Evolutionary conservation across 2,888 invertebrate species (phyloP), one percentile per base, ranked within the genome.

Genomic region (Operophtera brumata): DNA sequence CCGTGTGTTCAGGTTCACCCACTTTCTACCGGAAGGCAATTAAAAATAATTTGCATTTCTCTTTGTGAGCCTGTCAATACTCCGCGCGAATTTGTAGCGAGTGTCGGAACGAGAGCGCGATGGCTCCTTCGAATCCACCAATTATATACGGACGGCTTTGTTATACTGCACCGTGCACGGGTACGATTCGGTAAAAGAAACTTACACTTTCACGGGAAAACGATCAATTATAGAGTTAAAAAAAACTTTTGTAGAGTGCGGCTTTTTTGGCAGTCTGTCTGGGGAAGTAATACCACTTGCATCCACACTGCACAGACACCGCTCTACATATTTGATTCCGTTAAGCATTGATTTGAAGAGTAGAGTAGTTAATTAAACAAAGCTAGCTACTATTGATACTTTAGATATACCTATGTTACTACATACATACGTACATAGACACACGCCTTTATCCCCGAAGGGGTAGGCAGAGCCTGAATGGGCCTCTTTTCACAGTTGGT

Each of bases 11-110:
- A 78, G 80, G 79, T 82, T 84, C 84, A 85, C 84, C 84, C 75
- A 86, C 86, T 88, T 88, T 88, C 88, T 87, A 87, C 87, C 85
- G 85, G 86, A 87, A 83, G 75, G 82, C 84, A 86, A 86, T 87
- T 86, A 87, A 86, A 87, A 85, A 81, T 82, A 77, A 86, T 86
- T 82, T 86, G 82, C 86, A 86, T 86, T 86, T 86, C 85, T 84
- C 84, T 82, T 78, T 81, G 77, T 80, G 75, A 73, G 69, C 65
- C 70, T 70, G 73, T 77, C 70, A 75, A 75, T 78, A 77, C 70
- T 79, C 74, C 75, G 65, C 67, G 68, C 69, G 67, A 74, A 70
- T 77, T 71, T 69, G 58, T 64, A 63, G 54, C 52, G 56, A 61
- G 60, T 57, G 62, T 58, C 62, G 42, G 63, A 75, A 71, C 52